Evolutionary conservation across 53 echinoderm and acorn worm genomes (phyloP), one percentile per base, ranked within the genome.

Genomic region (Echinarachnius parma): DNA sequence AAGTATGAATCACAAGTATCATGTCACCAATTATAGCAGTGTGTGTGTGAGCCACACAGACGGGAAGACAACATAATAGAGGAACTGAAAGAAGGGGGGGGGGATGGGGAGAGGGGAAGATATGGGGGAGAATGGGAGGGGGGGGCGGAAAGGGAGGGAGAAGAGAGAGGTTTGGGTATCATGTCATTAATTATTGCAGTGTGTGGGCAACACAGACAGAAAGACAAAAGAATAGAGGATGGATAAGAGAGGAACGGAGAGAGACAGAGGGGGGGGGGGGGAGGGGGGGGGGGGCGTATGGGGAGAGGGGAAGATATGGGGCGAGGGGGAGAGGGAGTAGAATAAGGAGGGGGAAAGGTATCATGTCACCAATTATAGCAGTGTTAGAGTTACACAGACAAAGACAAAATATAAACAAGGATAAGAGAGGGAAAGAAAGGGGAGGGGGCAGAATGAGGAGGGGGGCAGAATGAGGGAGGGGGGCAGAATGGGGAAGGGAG

Each of bases 101-200:
- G 7, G 39, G 7, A 39, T 7, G 62, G 39, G 28, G 47, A 46
- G 28, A 65, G 29, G 48, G 63, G 23, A 34, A 69, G 49, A 33
- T 20, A 50, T 9, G 21, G 68, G 58, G n/a, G n/a, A n/a, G n/a
- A n/a, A 69, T 65, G 52, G 19, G 52, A 13, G 7, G 39, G 39
- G 7, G 39, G 39, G 65, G 39, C 45, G 28, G 28, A 65, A 45
- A 28, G 26, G 65, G 65, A 65, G 27, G 21, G 37, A 30, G 39
- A 44, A 65, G 65, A 46, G 27, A 44, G 29, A 65, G 65, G 44
- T n/a, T n/a, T n/a, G n/a, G n/a, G n/a, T n/a, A n/a, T n/a, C n/a
- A n/a, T n/a, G n/a, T n/a, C n/a, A n/a, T n/a, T n/a, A n/a, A n/a
- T n/a, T n/a, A n/a, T n/a, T n/a, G n/a, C n/a, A n/a, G n/a, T n/a